These are phyloP conservation scores for Spongilla lacustris DNA, from an alignment of 37 sponge, comb jelly and placozoan genomes.

Conservation along the genomic window DNA sequence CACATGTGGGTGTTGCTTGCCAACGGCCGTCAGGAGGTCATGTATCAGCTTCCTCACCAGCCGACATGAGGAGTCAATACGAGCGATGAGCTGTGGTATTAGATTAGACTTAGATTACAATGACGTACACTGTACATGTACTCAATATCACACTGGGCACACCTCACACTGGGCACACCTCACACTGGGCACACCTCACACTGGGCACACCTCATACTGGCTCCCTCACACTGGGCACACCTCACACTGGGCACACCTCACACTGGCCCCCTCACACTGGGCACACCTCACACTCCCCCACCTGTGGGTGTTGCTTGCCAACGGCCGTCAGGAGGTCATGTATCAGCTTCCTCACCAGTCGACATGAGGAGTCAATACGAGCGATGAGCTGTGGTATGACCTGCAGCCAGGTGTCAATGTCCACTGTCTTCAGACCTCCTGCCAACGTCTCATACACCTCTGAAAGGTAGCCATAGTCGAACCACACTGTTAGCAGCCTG, in stretches of 20 bases:
- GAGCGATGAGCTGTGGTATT: conserved; percentile 98
- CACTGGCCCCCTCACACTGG: no score
- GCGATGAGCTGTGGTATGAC: conserved; percentile 98
- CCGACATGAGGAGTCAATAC: conserved; percentile 92
- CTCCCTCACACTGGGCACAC: no score
- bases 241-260: no score
- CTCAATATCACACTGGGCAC: no score
- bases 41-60: conserved; percentile 89
- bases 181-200: no score
- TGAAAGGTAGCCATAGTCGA: conserved; percentile 82
- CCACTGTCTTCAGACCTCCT: conserved; percentile 89
- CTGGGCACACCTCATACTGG: no score
- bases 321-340: conserved; percentile 92
- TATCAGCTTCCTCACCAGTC: conserved; percentile 84
- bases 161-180: no score
- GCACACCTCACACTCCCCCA: not conserved
- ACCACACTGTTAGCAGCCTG: conserved; percentile 96
- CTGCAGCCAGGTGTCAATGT: conserved; percentile 96
- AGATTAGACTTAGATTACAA: no score
- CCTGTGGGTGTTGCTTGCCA: conserved; percentile 98
- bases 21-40: conserved; percentile 90
- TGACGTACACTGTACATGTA: no score
- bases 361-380: conserved; percentile 91
- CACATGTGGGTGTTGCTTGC: conserved; percentile 98
- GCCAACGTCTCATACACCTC: conserved; percentile 80